Evolutionary conservation across 2,888 invertebrate species (phyloP).

Genomic region (Embidobia sp.): DNA sequence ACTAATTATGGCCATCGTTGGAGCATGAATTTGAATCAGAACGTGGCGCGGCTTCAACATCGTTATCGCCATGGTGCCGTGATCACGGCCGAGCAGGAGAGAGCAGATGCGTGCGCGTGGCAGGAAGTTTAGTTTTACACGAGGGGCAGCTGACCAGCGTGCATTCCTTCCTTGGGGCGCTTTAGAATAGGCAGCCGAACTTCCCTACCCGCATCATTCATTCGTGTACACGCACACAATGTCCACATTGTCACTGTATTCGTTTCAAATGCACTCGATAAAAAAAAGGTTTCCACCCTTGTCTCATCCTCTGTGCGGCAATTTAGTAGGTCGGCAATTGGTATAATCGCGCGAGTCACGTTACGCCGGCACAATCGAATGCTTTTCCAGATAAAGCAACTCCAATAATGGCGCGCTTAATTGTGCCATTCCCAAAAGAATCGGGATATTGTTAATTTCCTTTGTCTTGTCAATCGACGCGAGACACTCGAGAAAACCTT

Average conservation of each 20-base stretch:
- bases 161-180: slow-evolving; percentile 61
- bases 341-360: too few relatives aligned
- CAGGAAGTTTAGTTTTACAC: slow-evolving; percentile 78
- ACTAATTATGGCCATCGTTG: slow-evolving; percentile 63
- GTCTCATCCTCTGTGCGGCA: neutral
- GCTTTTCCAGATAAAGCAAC: slow-evolving; percentile 22
- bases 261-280: slow-evolving; percentile 4
- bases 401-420: slow-evolving; percentile 8
- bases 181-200: slow-evolving; percentile 23
- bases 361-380: slow-evolving; percentile 6
- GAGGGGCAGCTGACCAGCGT: slow-evolving; percentile 74
- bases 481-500: slow-evolving; percentile 1
- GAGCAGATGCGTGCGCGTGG: slow-evolving; percentile 77
- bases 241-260: slow-evolving; percentile 14
- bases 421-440: slow-evolving; percentile 6
- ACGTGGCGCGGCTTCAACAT: slow-evolving; percentile 31
- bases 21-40: slow-evolving; percentile 63
- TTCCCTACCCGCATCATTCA: slow-evolving; percentile 7
- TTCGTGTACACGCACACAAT: neutral
- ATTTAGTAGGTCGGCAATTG: too few relatives aligned
- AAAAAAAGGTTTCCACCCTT: slow-evolving; percentile 9
- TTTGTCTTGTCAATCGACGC: slow-evolving; percentile 16
- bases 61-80: slow-evolving; percentile 46
- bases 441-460: slow-evolving; percentile 13
- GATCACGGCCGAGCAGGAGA: slow-evolving; percentile 28